Evolutionary conservation across 2,113 vertebrate species (phyloP), one percentile per base, ranked within the genome.

Genomic region (Ramphastos sulfuratus): DNA sequence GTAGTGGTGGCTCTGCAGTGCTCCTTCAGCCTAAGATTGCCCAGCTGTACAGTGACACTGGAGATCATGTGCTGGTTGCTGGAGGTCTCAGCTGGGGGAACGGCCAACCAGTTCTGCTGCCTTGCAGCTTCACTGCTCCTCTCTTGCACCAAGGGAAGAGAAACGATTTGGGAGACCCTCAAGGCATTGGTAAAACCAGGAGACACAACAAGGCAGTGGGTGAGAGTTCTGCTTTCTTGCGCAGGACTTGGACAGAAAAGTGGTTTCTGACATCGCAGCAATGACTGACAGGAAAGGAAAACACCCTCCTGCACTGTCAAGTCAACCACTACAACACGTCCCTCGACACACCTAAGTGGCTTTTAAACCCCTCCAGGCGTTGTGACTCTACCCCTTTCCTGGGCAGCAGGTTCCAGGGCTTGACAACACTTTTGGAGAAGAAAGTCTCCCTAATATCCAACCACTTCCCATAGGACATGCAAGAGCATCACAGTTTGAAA

Each of bases 391-490:
- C 28, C 55, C 15, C 15, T 30, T 28, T 28, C 55, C 55, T 56
- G 27, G 28, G 55, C 55, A 56, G 55, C 55, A 28, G 17, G 15
- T 16, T 28, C 55, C 55, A 56, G 55, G 55, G 28, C 16, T 56
- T 16, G 27, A 56, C 55, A 56, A 30, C 28, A 28, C 55, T 30
- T 6, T 56, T 13, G 23, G 25, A 25, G 52, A 27, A 54, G 52
- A 54, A 52, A 52, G 19, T 24, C 8, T 25, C 25, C 55, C 55
- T 56, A 31, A 56, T 18, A 31, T 18, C 28, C 55, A 56, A 31
- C 33, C 12, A 9, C 10, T 48, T 63, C 24, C 30, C 55, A 55
- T 0, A 39, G 31, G 37, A 39, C 31, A 66, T 1, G 0, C 14
- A 50, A 82, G 31, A 92, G 11, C 12, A 42, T 46, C 28, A 48